These are phyloP conservation scores for Elegia similella DNA, from an alignment of 2,888 invertebrate species.

Conservation along the genomic window DNA sequence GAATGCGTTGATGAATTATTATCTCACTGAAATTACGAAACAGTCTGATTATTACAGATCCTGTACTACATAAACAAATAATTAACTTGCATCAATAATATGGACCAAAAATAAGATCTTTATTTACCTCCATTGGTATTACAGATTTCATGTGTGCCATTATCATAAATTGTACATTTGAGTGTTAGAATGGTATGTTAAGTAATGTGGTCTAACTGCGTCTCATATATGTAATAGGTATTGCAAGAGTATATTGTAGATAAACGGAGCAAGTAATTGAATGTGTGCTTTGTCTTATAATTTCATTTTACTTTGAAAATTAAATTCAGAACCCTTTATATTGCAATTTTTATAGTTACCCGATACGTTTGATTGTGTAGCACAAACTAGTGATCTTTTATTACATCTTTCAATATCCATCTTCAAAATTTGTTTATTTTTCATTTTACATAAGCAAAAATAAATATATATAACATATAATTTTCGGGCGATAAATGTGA, in stretches of 20 bases:
- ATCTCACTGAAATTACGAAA: slow-evolving; percentile 82
- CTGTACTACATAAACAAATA: slow-evolving; percentile 67
- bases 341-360: neutral
- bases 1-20: slow-evolving; percentile 84
- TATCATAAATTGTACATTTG: slow-evolving; percentile 33
- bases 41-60: slow-evolving; percentile 84
- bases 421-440: neutral
- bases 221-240: slow-evolving; percentile 39
- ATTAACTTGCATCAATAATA: slow-evolving; percentile 1
- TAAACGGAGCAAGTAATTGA: neutral
- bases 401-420: neutral
- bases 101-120: slow-evolving; percentile 23
- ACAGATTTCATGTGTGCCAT: slow-evolving; percentile 53
- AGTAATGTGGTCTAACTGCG: slow-evolving; percentile 57
- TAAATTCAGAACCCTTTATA: neutral
- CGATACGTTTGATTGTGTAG: neutral
- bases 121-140: slow-evolving; percentile 27
- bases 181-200: slow-evolving; percentile 42
- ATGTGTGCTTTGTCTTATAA: neutral
- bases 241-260: slow-evolving; percentile 29
- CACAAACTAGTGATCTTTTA: neutral
- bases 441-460: neutral
- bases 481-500: neutral
- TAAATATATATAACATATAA: neutral
- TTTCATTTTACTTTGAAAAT: slow-evolving; percentile 15